Base-by-base conservation (phyloP, 1,140 invertebrate genomes). In the Tetramorium simillimum region DNA sequence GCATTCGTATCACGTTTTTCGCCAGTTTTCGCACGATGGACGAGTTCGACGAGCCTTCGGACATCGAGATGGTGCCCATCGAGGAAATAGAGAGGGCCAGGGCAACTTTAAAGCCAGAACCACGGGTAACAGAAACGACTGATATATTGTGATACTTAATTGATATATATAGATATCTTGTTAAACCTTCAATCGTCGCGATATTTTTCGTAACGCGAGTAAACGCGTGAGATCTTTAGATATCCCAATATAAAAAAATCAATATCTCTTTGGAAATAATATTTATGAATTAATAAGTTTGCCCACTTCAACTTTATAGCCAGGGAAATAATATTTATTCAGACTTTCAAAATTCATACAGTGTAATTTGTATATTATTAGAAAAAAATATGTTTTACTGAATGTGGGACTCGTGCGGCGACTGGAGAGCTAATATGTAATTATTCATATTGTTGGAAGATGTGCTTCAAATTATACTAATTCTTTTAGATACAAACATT, bases 1-100 rank as follows among this genome's bases (percentile, higher is more conserved):
- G 40, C 53, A 58, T 60, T 73, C 4, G 10, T 51, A 6, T 58
- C 7, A 12, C 14, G 4, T 33, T 33, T 37, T 33, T 0, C n/a
- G n/a, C n/a, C n/a, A n/a, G n/a, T n/a, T n/a, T n/a, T n/a, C n/a
- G 28, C 56, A 24, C 60, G 37, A 90, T 90, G 89, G 88, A 90
- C 1, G 80, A 90, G 2, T 18, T 18, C 2, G 51, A 62, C 0
- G 89, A 90, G 14, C 51, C 70, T 5, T 85, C 86, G 53, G 89
- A 90, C 1, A 81, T 90, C 5, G 89, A 90, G 43, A 85, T 90
- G 37, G 18, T 72, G 10, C 53, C 88, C n/a, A 40, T 56, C 7
- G 63, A 24, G 0, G 72, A 90, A 24, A 33, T 73, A 73, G 88
- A 90, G 28, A 60, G 28, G 18, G 6, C n/a, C 0, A 46, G 70